Conservation (phyloP, 2,113 vertebrate genomes). For the Budorcas taxicolor region DNA sequence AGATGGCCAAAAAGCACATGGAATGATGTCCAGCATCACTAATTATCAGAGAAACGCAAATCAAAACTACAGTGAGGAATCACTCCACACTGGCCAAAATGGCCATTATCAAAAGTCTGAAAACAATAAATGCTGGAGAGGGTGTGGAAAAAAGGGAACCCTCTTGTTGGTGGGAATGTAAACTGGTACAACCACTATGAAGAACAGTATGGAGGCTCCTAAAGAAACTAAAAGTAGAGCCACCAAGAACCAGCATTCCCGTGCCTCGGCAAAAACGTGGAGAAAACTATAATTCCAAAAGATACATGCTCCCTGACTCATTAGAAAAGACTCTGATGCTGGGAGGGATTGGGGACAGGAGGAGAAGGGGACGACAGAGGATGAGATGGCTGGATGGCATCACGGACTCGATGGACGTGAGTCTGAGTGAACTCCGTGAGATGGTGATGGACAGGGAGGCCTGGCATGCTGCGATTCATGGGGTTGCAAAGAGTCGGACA, state of each 20-base stretch:
- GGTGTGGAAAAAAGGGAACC: background rate
- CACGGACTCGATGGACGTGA: too few relatives aligned
- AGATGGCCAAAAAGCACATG: background rate
- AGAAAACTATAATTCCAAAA: background rate
- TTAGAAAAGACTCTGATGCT: too few relatives aligned
- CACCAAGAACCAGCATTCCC: background rate
- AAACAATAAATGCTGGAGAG: background rate
- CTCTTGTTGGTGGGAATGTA: background rate
- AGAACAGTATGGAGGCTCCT: background rate
- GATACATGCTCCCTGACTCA: background rate
- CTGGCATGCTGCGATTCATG: too few relatives aligned
- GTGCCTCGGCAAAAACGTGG: background rate
- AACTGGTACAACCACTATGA: background rate
- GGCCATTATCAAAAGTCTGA: background rate
- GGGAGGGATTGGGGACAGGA: too few relatives aligned
- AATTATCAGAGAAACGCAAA: background rate
- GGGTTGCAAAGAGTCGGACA: too few relatives aligned
- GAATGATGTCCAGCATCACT: too few relatives aligned
- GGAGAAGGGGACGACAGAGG: too few relatives aligned
- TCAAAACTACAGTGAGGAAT: background rate
- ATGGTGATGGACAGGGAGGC: too few relatives aligned
- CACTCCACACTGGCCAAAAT: background rate
- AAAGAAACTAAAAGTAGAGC: background rate
- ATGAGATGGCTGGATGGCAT: too few relatives aligned
- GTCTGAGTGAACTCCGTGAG: too few relatives aligned